phyloP scores from a whole-genome alignment of 2,888 invertebrate genomes.

The Sphaerophoria taeniata region DNA sequence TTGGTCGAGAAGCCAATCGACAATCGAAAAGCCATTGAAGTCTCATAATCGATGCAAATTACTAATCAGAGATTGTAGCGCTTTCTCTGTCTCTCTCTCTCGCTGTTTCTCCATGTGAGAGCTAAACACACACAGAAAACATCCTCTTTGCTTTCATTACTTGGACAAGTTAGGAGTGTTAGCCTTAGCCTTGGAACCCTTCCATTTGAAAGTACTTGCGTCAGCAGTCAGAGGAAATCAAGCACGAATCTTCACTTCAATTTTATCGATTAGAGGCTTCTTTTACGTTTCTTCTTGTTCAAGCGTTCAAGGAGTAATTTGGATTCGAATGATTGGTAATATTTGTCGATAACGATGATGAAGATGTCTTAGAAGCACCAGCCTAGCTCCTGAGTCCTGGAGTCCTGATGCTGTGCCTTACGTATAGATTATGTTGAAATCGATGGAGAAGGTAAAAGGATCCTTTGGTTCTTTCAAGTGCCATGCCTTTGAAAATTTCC shows the following conservation, averaged over 20 bases:
- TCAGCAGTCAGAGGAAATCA: too few species aligned
- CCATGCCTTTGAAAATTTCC: conserved; percentile 63
- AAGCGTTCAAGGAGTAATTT: conserved; percentile 48
- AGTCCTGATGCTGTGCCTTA: conserved; percentile 58
- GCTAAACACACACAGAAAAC: too few species aligned
- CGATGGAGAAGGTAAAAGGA: conserved; percentile 38
- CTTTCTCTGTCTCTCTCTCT: conserved; percentile 9
- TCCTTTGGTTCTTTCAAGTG: conserved; percentile 46
- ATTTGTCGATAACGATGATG: conserved; percentile 25
- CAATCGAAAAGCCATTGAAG: conserved; percentile 51
- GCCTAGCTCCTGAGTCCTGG: not conserved
- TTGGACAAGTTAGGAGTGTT: too few species aligned
- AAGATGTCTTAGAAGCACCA: not conserved
- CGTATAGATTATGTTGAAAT: conserved; percentile 53
- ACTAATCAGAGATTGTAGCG: conserved; percentile 56
- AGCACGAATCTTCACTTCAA: not conserved
- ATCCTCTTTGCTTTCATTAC: conserved; percentile 2
- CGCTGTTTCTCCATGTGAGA: not conserved
- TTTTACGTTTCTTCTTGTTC: conserved; percentile 18
- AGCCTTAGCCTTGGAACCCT: conserved; percentile 18
- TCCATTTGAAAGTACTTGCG: conserved; percentile 23
- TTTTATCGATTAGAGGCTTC: conserved; percentile 8
- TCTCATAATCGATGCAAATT: conserved; percentile 70
- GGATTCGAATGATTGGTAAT: conserved; percentile 63
- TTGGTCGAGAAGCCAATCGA: conserved; percentile 33